Evolutionary conservation across 2,113 vertebrate species (phyloP), one percentile per base, ranked within the genome.

Genomic region (Sprattus sprattus): DNA sequence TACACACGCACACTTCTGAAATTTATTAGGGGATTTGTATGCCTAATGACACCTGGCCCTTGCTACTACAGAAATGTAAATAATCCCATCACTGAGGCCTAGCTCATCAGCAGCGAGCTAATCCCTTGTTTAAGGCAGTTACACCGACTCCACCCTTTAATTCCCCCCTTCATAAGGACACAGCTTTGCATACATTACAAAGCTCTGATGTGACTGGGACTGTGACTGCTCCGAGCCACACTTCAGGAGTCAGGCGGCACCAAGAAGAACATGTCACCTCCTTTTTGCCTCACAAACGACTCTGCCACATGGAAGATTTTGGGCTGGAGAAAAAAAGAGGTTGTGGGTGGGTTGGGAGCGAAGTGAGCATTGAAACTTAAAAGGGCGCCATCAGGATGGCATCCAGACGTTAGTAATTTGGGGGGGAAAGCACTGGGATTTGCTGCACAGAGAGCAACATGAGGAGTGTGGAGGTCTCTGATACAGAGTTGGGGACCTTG

Each of bases 41-140:
- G 93, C 92, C 90, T 94, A 93, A 94, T 95, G 95, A 95, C 94
- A 96, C 94, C 95, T 95, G 94, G 92, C 78, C 94, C 92, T 92
- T 92, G 91, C 92, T 92, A 92, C 92, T 85, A 90, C 92, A 93
- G 92, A 91, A 92, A 93, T 94, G 94, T 95, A 95, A 94, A 95
- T 95, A 96, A 95, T 95, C 94, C 94, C 95, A 94, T 95, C 95
- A 94, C 89, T 90, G 92, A 92, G 87, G 90, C 90, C 90, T 90
- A 87, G 92, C 91, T 94, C 94, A 94, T 95, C 94, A 94, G 92
- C 89, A 90, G 89, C 91, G 90, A 89, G 90, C 93, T 95, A 95
- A 96, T 96, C 95, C 95, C 95, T 95, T 94, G 94, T 95, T 95
- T 95, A 95, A 96, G 94, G 94, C 94, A 93, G 94, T 95, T 95